Conservation (phyloP, 1,140 invertebrate species). For the Drosophila pseudoobscura region DNA sequence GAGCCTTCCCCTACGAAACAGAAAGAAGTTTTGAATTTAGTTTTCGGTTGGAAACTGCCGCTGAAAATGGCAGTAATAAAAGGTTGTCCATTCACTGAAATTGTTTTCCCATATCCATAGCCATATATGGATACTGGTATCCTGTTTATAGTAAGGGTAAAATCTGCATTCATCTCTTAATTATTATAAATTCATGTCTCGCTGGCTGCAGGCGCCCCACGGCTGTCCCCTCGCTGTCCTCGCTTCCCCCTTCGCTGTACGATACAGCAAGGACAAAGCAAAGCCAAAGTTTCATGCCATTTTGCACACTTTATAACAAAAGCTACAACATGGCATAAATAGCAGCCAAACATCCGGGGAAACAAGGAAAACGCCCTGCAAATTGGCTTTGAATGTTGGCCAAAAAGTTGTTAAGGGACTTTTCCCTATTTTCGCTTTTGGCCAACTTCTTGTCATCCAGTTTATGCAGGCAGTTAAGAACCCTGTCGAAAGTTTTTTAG, state of each 20-base stretch:
- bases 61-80: too few species aligned
- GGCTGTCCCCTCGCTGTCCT: too few species aligned
- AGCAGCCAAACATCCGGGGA: not conserved
- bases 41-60: too few species aligned
- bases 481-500: slow-evolving; percentile 25
- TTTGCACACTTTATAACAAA: slow-evolving; percentile 14
- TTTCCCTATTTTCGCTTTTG: slow-evolving; percentile 22
- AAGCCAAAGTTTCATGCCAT: slow-evolving; percentile 1
- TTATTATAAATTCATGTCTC: slow-evolving; percentile 10
- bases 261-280: too few species aligned
- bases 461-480: slow-evolving; percentile 20
- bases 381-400: slow-evolving; percentile 54
- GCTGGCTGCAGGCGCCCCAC: not conserved
- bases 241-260: too few species aligned
- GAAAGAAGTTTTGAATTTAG: too few species aligned
- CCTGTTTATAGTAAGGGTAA: not conserved
- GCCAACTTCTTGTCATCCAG: slow-evolving; percentile 34
- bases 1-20: too few species aligned
- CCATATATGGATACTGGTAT: too few species aligned
- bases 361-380: slow-evolving; percentile 10
- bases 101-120: too few species aligned
- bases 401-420: slow-evolving; percentile 31
- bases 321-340: slow-evolving; percentile 9
- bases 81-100: too few species aligned
- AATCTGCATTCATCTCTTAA: slow-evolving; percentile 5